phyloP scores from a whole-genome alignment of 2,888 invertebrate species.

The Dryomyza anilis region DNA sequence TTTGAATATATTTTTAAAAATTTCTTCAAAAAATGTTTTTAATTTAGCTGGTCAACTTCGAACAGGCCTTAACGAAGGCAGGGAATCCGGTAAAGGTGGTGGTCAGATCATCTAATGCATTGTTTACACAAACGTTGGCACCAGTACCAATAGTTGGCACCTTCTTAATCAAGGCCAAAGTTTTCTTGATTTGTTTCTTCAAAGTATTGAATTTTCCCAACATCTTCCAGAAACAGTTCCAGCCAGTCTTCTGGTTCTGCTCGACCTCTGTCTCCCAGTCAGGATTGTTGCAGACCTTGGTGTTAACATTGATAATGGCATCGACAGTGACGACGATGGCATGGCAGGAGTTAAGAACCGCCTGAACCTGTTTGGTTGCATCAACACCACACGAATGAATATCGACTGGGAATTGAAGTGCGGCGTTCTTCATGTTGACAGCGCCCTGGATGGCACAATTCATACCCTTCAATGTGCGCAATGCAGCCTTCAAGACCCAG shows the following conservation, averaged over 20 bases:
- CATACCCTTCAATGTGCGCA: slow-evolving; percentile 43
- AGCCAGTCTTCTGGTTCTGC: neutral
- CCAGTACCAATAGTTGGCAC: neutral
- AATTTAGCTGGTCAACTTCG: neutral
- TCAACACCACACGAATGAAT: slow-evolving; percentile 37
- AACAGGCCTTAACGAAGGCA: neutral
- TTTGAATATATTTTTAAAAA: too few relatives aligned
- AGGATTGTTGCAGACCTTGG: slow-evolving; percentile 35
- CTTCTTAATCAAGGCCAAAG: slow-evolving; percentile 28
- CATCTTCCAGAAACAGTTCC: slow-evolving; percentile 30
- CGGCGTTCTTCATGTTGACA: slow-evolving; percentile 38
- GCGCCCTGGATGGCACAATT: slow-evolving; percentile 44
- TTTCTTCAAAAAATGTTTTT: neutral
- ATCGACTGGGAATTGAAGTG: slow-evolving; percentile 33
- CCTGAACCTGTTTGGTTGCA: slow-evolving; percentile 39
- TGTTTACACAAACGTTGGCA: neutral
- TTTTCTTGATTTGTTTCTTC: slow-evolving; percentile 28
- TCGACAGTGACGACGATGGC: slow-evolving; percentile 35
- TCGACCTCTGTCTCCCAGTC: neutral
- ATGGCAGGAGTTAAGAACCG: slow-evolving; percentile 38
- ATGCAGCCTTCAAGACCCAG: slow-evolving; percentile 29
- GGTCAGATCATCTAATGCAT: neutral
- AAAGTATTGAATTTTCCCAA: slow-evolving; percentile 28
- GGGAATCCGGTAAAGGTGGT: neutral
- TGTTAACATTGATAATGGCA: slow-evolving; percentile 35